Base-by-base conservation (phyloP, 1,140 invertebrate species). In the Wasmannia auropunctata region DNA sequence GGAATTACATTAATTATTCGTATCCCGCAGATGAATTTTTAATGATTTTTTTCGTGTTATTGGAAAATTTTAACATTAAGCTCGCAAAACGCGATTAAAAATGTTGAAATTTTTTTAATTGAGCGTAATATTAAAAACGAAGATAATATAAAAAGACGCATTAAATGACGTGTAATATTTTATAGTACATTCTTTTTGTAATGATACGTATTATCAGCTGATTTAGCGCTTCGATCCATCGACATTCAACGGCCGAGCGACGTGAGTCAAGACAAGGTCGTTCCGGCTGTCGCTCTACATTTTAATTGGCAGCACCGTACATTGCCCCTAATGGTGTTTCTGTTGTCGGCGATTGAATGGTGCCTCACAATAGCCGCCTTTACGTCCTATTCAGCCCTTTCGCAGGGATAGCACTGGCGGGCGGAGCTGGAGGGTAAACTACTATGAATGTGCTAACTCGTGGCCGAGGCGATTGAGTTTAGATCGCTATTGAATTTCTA, bases 401-500 rank as follows among this genome's bases (percentile, higher is more conserved):
- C 80, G 81, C 87, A 76, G 65, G 77, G 75, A 58, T 83, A 58
- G 79, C 25, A 81, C 25, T 31, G 67, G 37, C 67, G 79, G 67
- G 67, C 67, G 79, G 51, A 58, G 79, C 37, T 60, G 51, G 19
- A 83, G 79, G 86, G 88, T 83, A 90, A 90, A 85, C 89, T 72
- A 70, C 69, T 87, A 79, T 90, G 86, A 90, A 87, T 90, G 89
- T 85, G 75, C 89, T 83, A 70, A 75, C 86, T 80, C 76, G 54
- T 60, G 60, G 56, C 46, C 56, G 58, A 16, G 80, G 75, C 75
- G 80, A 90, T 90, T 77, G 86, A 81, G 86, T 87, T 90, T 87
- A 81, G 86, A 83, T 90, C 70, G 88, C 86, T 90, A 90, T 90
- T 90, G 80, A 90, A 90, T 87, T 90, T 87, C 88, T 90, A 90